Base-by-base conservation (phyloP, 2,888 invertebrate species). In the Adelphocoris suturalis region DNA sequence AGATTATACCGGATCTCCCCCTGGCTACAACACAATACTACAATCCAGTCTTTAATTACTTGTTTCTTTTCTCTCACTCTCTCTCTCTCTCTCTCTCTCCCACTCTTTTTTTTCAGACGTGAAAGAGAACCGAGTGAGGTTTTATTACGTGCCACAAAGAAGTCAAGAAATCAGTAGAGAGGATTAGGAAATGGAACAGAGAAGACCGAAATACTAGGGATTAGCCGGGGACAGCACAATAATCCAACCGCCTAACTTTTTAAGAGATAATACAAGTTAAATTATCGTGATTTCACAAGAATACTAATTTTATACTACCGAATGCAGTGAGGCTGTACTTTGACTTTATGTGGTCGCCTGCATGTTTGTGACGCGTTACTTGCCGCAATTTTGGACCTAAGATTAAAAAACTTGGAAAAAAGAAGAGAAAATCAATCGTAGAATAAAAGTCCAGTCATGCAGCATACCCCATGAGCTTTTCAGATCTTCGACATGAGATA, bases 41-140 rank as follows among this genome's bases (percentile, higher is more conserved):
- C 82, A 52, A 82, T 82, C 52, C 47, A 4, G 52, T 47, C 52
- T 82, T 52, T 82, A 82, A 82, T 82, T 82, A 82, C 82, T 52
- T 82, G n/a, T 47, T 82, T 68, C 19, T 61, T 61, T 61, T 37
- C 37, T 37, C 37, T 37, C 37, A 4, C 7, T 37, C 37, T 37
- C 37, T 37, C 37, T 37, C 37, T 37, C 37, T 37, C 37, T 37
- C 7, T 37, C 37, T 37, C 37, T 37, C 37, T 37, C n/a, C n/a
- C n/a, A n/a, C n/a, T n/a, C n/a, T 37, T 7, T 61, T 19, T 9
- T 19, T 61, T 4, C 23, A 68, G 23, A 68, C 37, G 46, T 47
- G 78, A 19, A 78, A 78, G 78, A 46, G 47, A 16, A 78, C 46
- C 28, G 68, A 61, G 16, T 14, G 68, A 68, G 19, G 27, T 46